Evolutionary conservation across 2,797 vertebrate genomes (phyloP), one percentile per base, ranked within the genome.

Genomic region (Enteromius viviparus): DNA sequence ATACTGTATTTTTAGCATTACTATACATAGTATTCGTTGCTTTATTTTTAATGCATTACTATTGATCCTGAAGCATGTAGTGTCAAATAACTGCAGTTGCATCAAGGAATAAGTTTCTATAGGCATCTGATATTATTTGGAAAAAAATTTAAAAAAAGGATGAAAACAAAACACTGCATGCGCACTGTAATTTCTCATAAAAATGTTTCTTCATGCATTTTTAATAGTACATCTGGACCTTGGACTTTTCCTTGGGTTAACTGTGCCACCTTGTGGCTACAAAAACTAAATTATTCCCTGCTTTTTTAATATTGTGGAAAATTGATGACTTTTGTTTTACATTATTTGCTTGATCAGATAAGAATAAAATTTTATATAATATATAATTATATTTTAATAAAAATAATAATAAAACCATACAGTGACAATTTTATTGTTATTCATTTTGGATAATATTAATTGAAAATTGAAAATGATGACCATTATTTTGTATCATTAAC

Each of bases 181-280:
- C 12, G 1, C 45, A 49, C 29, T n/a, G 29, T 19, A n/a, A n/a
- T 75, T 37, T 15, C 3, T 23, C 29, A 4, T 12, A 40, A 70
- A 26, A 68, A 15, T 23, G 3, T 9, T 37, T 3, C 8, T 75
- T 55, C 71, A 8, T 74, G 71, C 14, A 15, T 29, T 64, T 78
- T 17, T 62, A 4, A 76, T 42, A 9, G 9, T 12, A 21, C 26
- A 62, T 84, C 49, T 42, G 42, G 26, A 6, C 21, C 76, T 49
- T 80, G 74, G 19, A 37, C 19, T 69, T 37, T 76, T 70, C 17
- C 7, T 55, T 80, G 53, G 70, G 21, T 83, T 81, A 69, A 87
- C 40, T 78, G 69, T 19, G 49, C 84, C 90, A 78, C 80, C 88
- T 62, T 76, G 82, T 89, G 88, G 82, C 71, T 53, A 34, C 37